Base-by-base conservation (phyloP, 2,113 vertebrate species). In the Agapornis roseicollis region DNA sequence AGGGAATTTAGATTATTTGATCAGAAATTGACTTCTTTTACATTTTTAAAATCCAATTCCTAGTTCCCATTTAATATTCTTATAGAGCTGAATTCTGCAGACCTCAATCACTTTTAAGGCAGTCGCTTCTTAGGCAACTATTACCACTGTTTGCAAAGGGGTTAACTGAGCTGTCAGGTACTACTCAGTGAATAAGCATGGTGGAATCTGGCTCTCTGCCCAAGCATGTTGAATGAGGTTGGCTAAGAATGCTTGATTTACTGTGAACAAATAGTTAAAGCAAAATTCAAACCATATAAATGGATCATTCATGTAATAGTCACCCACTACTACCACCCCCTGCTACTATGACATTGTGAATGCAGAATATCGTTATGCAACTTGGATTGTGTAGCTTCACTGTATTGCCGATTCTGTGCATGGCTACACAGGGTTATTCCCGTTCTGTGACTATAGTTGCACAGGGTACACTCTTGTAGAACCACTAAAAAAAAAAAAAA, bases 211-310 rank as follows among this genome's bases (percentile, higher is more conserved):
- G 44, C 39, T 53, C 18, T 79, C 10, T 7, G 53, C 56, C 70
- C 28, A 33, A 82, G 18, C 37, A 70, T n/a, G 28, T 49, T 96
- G 70, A 81, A 82, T 60, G n/a, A 89, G 17, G 35, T 85, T 91
- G 58, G 44, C 10, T 77, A 82, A 89, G 63, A 85, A 89, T 80
- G 60, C 18, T 94, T 91, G 49, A 91, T 88, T 88, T 88, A 89
- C 79, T 82, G 53, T 88, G 89, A 89, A 66, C 19, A 94, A 95
- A 83, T 46, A 94, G 53, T 88, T 93, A 93, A 93, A 72, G 14
- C 10, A 77, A 93, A 96, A 94, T 82, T 94, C 42, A 88, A 94
- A 91, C 49, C 82, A 85, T 74, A 73, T 46, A 94, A 95, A 95
- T 70, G 58, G 17, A 65, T 93, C 25, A 46, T 77, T 93, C 33